Conservation (phyloP, 2,113 vertebrate genomes). For the Brevimyrus niger region DNA sequence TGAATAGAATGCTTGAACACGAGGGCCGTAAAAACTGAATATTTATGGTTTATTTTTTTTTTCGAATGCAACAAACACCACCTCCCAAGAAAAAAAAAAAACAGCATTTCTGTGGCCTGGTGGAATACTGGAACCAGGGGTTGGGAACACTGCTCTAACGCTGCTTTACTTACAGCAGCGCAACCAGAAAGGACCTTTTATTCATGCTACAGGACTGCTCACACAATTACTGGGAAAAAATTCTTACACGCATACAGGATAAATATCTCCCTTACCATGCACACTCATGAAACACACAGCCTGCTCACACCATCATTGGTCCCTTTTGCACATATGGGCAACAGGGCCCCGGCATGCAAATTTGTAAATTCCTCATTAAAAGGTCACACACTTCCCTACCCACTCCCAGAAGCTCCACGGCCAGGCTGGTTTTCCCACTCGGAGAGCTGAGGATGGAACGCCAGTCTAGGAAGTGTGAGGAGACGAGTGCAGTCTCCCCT, state of each 20-base stretch:
- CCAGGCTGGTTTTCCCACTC: constrained; percentile 64
- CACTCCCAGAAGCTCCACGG: constrained; percentile 89
- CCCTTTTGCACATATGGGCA: not conserved
- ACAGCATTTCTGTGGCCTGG: not conserved
- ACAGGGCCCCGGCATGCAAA: not conserved
- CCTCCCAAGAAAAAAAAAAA: not conserved
- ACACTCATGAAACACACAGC: not conserved
- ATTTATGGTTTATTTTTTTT: not conserved
- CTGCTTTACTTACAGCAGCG: not conserved
- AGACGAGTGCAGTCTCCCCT: constrained; percentile 78
- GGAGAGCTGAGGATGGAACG: constrained; percentile 76
- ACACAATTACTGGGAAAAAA: not conserved
- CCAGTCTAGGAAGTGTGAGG: constrained; percentile 94
- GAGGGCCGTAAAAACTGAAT: not conserved
- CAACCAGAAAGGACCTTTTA: not conserved
- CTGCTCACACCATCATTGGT: not conserved
- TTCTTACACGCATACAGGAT: not conserved
- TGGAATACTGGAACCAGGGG: not conserved
- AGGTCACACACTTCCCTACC: constrained; percentile 58
- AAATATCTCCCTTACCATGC: not conserved
- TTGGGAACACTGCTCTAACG: not conserved
- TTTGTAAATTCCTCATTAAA: not conserved
- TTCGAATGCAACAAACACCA: not conserved
- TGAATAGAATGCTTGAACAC: not conserved
- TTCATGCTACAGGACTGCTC: not conserved